These are phyloP conservation scores for Carassius gibelio DNA, from an alignment of 2,113 vertebrate genomes.

Conservation along the genomic window DNA sequence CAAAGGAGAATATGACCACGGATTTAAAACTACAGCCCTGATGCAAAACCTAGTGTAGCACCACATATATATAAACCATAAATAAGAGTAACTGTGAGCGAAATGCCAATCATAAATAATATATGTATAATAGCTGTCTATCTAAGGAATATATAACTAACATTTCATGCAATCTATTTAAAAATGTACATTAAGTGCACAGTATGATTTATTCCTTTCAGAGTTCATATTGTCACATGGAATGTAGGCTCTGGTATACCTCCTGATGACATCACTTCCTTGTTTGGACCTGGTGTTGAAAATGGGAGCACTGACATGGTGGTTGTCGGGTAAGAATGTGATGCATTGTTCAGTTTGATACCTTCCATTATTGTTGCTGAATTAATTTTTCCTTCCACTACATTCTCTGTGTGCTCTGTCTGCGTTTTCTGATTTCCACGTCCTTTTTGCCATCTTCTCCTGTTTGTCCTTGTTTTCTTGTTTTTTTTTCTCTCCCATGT, in stretches of 20 bases:
- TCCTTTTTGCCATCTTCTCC: background rate
- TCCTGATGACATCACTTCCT: slow-evolving; percentile 86
- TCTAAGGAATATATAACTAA: background rate
- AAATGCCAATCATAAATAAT: too few relatives aligned
- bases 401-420: background rate
- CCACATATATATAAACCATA: background rate
- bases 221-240: slow-evolving; percentile 95
- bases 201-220: slow-evolving; percentile 59
- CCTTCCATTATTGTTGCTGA: slow-evolving; percentile 28
- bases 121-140: background rate
- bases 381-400: background rate
- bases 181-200: background rate
- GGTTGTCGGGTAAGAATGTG: slow-evolving; percentile 87
- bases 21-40: background rate
- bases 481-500: background rate
- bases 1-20: background rate
- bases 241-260: slow-evolving; percentile 95
- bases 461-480: slow-evolving; percentile 20
- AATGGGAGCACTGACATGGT: slow-evolving; percentile 87
- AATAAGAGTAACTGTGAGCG: too few relatives aligned
- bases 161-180: background rate
- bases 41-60: background rate
- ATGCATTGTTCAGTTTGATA: slow-evolving; percentile 32
- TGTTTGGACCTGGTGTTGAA: slow-evolving; percentile 86
- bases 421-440: background rate